Percentiles rank a stretch among this genome's conserved stretches.
Conservation (phyloP, 2,113 vertebrate species). For the Muntiacus muntjak region DNA sequence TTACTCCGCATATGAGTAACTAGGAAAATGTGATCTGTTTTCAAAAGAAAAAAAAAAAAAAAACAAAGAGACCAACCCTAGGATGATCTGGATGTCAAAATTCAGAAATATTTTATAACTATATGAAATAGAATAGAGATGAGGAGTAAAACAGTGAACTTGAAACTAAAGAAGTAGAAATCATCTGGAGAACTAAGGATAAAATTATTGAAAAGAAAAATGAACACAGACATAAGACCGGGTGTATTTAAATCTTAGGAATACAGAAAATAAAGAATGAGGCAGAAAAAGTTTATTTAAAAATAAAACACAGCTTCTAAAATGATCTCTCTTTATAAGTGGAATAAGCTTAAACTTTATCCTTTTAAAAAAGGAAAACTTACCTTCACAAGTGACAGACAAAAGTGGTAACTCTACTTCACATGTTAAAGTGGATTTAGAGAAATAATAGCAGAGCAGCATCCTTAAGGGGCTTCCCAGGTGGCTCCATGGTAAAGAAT, state of each 20-base stretch:
- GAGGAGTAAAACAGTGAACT: neutral
- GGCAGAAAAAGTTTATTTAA: neutral
- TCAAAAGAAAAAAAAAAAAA: neutral
- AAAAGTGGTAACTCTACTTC: neutral
- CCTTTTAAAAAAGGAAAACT: neutral
- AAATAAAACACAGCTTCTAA: neutral
- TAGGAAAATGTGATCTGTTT: neutral
- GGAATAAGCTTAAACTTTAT: neutral
- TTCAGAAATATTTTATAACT: neutral
- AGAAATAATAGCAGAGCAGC: neutral
- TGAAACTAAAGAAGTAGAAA: neutral
- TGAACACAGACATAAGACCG: neutral
- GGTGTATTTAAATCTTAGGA: neutral
- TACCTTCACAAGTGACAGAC: neutral
- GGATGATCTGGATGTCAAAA: neutral
- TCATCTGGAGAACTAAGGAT: neutral
- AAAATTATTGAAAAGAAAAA: neutral
- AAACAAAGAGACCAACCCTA: neutral
- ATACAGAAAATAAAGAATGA: neutral
- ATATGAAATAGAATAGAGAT: neutral
- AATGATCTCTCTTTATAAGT: neutral
- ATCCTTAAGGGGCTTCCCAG: neutral
- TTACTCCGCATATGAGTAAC: neutral
- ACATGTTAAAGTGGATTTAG: neutral
- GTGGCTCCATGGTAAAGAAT: neutral